Conservation (phyloP, 1,140 invertebrate species). For the Drosophila parvula region DNA sequence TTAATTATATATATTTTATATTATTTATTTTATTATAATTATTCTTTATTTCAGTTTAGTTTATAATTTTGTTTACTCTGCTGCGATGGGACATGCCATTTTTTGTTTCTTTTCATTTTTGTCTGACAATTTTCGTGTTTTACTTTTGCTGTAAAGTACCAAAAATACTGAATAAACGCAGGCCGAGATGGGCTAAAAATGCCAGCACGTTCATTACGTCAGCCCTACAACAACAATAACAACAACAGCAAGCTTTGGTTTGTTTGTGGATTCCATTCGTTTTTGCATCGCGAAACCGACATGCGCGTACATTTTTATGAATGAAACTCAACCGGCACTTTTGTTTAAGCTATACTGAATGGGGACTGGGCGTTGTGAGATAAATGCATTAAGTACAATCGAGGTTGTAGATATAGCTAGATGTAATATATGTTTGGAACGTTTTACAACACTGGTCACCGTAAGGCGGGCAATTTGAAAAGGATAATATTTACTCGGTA, state of each 20-base stretch:
- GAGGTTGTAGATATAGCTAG: conserved; percentile 5
- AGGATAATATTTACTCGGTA: not conserved
- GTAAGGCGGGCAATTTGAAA: not conserved
- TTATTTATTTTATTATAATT: not conserved
- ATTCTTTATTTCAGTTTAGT: too few species aligned
- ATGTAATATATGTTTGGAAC: not conserved
- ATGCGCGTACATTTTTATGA: conserved; percentile 61
- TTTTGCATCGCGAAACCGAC: conserved; percentile 21
- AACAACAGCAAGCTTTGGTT: conserved; percentile 51
- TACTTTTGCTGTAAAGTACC: conserved; percentile 54
- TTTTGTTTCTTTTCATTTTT: conserved; percentile 30
- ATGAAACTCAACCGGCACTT: conserved; percentile 57
- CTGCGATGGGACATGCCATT: too few species aligned
- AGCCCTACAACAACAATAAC: conserved; percentile 49
- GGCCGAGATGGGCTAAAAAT: conserved; percentile 54
- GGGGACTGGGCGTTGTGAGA: conserved; percentile 1
- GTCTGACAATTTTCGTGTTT: conserved; percentile 44
- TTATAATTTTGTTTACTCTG: too few species aligned
- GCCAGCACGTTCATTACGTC: conserved; percentile 56
- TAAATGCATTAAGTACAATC: conserved; percentile 15
- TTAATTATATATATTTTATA: too few species aligned
- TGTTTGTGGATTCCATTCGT: conserved; percentile 69
- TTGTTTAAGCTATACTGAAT: conserved; percentile 25
- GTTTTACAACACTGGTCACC: conserved; percentile 30
- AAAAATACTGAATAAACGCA: conserved; percentile 39